Evolutionary conservation across 1,140 invertebrate genomes (phyloP), one percentile per base, ranked within the genome.

Genomic region (Pachyrhynchus sulphureomaculatus): DNA sequence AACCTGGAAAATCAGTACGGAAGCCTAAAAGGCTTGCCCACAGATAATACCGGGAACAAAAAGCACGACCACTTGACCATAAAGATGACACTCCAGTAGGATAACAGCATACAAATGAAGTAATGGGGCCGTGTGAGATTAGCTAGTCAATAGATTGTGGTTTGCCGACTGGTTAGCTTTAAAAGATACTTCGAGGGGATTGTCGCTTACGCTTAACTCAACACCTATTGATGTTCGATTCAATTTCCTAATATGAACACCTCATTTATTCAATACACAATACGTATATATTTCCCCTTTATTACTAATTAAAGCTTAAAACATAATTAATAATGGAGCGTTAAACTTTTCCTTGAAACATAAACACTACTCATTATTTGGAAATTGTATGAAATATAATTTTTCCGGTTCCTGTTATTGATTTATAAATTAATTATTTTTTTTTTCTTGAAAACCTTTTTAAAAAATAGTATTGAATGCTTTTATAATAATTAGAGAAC

Each of bases 21-120:
- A 48, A 57, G 37, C 42, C 24, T 48, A 37, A 57, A 57, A 48
- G 55, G 32, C 53, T 37, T 5, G 42, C n/a, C 23, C 44, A 48
- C 21, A 57, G 42, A 57, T 57, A 57, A 57, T 57, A 23, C 23
- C 8, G 44, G 15, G 29, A 57, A 57, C 53, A 56, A 56, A 47
- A 56, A 56, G 53, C 39, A 56, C 21, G 17, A 17, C 13, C 55
- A 57, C 55, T 57, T 57, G 42, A 48, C 55, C 55, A 57, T 57
- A 57, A 57, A 57, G 55, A 57, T 57, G 56, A 45, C 45, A n/a
- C 36, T 34, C 44, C 12, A 18, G 44, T 24, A 33, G 44, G 45
- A 29, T 47, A 48, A 57, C 56, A 34, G 56, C 42, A 59, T 59
- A 59, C 56, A 51, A 59, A 59, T 59, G 45, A 59, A 12, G 56